Percentiles rank a stretch among this genome's conserved stretches.
phyloP scores from a whole-genome alignment of 2,797 vertebrate genomes.

The Melanogrammus aeglefinus region DNA sequence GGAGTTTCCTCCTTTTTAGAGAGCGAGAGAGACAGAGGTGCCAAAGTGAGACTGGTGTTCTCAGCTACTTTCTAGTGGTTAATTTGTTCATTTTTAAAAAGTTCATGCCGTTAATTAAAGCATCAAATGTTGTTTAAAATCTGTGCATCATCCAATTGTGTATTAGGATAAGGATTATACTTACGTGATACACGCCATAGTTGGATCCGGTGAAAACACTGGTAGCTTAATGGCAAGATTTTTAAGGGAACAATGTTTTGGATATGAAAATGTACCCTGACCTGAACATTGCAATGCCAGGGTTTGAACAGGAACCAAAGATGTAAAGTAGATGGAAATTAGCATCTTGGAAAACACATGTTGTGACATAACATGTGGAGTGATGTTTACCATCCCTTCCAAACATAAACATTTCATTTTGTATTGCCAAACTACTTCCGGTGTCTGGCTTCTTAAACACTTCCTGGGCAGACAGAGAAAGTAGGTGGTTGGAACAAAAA shows the following conservation, averaged over 20 bases:
- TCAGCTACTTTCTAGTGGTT: too few species aligned
- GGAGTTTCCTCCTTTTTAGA: constrained; percentile 8
- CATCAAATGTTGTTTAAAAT: neutral
- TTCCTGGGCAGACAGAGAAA: constrained; percentile 46
- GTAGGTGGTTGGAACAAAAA: constrained; percentile 23
- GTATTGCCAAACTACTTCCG: constrained; percentile 37
- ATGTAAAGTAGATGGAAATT: too few species aligned
- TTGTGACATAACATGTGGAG: too few species aligned
- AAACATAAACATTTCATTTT: neutral
- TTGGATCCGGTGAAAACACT: neutral
- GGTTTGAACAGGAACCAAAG: neutral
- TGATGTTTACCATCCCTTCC: too few species aligned
- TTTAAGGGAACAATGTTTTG: neutral
- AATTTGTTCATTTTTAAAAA: too few species aligned
- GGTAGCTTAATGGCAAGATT: neutral
- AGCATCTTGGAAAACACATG: too few species aligned
- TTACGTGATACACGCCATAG: neutral
- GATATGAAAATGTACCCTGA: neutral
- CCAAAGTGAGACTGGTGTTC: too few species aligned
- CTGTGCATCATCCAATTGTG: neutral
- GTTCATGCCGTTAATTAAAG: neutral
- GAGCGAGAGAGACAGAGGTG: too few species aligned
- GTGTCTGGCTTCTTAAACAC: constrained; percentile 22
- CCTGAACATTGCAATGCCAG: neutral
- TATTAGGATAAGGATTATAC: neutral